These are phyloP conservation scores for Glaucidium brasilianum DNA, from an alignment of 2,113 vertebrate genomes.

Conservation along the genomic window DNA sequence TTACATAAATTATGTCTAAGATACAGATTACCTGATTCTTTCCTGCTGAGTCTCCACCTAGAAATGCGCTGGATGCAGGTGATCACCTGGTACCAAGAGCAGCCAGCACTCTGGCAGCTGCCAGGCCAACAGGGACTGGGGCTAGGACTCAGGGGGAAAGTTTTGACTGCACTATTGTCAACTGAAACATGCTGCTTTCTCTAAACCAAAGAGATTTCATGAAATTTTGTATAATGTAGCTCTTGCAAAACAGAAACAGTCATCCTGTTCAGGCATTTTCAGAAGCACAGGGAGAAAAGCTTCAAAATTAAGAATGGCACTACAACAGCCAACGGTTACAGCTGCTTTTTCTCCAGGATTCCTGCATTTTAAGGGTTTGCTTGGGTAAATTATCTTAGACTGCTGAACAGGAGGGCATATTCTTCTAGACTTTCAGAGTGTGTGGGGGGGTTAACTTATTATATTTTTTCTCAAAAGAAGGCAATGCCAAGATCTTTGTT, in stretches of 20 bases:
- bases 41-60: background rate
- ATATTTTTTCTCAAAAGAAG: background rate
- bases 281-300: rapidly evolving
- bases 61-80: background rate
- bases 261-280: background rate
- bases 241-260: background rate
- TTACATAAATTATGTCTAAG: background rate
- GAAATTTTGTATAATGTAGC: background rate
- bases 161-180: background rate
- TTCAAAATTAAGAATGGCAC: background rate
- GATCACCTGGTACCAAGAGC: background rate
- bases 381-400: background rate
- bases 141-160: background rate
- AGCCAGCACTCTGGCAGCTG: background rate
- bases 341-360: background rate
- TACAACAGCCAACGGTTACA: background rate
- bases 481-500: background rate
- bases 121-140: background rate
- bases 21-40: background rate
- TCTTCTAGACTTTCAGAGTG: background rate
- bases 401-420: background rate
- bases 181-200: rapidly evolving
- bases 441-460: background rate
- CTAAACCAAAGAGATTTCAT: background rate
- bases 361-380: background rate